Evolutionary conservation across 2,113 vertebrate genomes (phyloP).

Genomic region (Triplophysa tibetana): DNA sequence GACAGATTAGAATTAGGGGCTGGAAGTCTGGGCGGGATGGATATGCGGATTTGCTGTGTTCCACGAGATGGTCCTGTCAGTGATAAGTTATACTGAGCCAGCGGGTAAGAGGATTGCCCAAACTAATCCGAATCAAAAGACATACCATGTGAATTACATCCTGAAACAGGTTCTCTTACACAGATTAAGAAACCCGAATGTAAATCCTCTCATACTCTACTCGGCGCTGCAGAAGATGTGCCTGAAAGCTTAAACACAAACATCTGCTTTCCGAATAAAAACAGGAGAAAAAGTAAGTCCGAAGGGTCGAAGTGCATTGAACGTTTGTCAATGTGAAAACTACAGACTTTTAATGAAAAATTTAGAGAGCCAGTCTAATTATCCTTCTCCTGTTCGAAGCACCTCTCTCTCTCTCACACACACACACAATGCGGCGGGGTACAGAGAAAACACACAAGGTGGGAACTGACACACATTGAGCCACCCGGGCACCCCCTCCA

Average conservation of each 20-base stretch:
- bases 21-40: constrained; percentile 71
- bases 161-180: constrained; percentile 83
- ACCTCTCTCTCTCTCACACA: background rate
- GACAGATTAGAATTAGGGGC: constrained; percentile 75
- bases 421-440: background rate
- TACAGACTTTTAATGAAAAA: background rate
- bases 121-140: constrained; percentile 86
- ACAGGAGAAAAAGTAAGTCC: background rate
- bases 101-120: constrained; percentile 79
- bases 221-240: constrained; percentile 70
- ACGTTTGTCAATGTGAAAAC: constrained; percentile 1
- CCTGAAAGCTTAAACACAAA: constrained; percentile 75
- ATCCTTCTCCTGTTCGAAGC: background rate
- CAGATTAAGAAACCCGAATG: constrained; percentile 78
- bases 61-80: constrained; percentile 73
- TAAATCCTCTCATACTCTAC: constrained; percentile 78
- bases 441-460: constrained; percentile 34
- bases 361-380: background rate
- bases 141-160: constrained; percentile 87
- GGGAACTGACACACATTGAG: constrained; percentile 16
- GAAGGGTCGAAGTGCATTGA: constrained; percentile 7
- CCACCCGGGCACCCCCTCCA: constrained; percentile 43
- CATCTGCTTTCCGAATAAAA: constrained; percentile 64
- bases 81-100: constrained; percentile 81
- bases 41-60: constrained; percentile 73